phyloP scores from a whole-genome alignment of 2,797 vertebrate species.

The Melanotaenia nigrans region DNA sequence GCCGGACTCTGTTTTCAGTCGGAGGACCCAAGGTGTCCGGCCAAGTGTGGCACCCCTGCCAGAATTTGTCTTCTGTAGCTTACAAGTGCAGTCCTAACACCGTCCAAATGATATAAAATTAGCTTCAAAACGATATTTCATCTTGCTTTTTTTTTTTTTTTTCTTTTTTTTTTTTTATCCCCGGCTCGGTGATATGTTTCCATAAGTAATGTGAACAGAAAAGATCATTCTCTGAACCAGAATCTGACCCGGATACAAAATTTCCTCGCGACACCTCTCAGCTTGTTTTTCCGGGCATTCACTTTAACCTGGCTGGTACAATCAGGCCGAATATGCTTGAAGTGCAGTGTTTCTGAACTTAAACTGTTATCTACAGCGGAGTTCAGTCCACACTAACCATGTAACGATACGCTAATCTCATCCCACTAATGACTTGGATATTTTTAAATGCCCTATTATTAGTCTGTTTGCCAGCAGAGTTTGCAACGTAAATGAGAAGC shows the following conservation, averaged over 20 bases:
- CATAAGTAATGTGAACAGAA: background rate
- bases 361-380: conserved; percentile 13
- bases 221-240: conserved; percentile 6
- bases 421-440: conserved; percentile 55
- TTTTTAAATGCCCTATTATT: conserved; percentile 71
- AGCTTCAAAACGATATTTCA: accelerated
- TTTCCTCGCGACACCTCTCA: conserved; percentile 57
- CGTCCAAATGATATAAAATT: background rate
- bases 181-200: background rate
- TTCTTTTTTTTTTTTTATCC: background rate
- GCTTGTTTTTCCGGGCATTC: conserved; percentile 17
- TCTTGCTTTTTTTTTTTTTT: no score
- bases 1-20: conserved; percentile 50
- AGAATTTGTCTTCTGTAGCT: background rate
- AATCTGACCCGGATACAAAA: conserved; percentile 36
- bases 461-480: conserved; percentile 37
- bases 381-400: conserved; percentile 3
- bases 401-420: conserved; percentile 43
- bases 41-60: conserved; percentile 27
- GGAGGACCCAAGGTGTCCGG: conserved; percentile 39
- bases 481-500: conserved; percentile 11
- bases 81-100: background rate
- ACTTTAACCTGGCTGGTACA: conserved; percentile 47
- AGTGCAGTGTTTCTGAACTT: conserved; percentile 19
- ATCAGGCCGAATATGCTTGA: background rate